Conservation (phyloP, 2,888 invertebrate genomes). For the Meghimatium bilineatum region DNA sequence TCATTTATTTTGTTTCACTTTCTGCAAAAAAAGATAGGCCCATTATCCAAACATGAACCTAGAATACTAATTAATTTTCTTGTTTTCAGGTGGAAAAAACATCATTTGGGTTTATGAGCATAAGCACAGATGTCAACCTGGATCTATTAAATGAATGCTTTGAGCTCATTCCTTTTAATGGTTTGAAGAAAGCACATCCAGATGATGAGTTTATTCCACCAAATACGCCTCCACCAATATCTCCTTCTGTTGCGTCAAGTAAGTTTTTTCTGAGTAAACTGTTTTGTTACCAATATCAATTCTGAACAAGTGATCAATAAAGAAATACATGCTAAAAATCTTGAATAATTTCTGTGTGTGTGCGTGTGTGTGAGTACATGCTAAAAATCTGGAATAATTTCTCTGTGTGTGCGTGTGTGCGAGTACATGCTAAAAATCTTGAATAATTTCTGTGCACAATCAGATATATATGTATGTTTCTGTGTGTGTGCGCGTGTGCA, state of each 20-base stretch:
- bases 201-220: constrained; percentile 66
- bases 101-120: constrained; percentile 77
- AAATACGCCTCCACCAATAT: constrained; percentile 47
- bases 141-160: constrained; percentile 76
- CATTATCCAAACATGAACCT: too few relatives aligned
- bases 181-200: constrained; percentile 72
- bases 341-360: not conserved
- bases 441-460: too few relatives aligned
- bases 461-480: too few relatives aligned
- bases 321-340: not conserved
- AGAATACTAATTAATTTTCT: too few relatives aligned
- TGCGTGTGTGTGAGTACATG: too few relatives aligned
- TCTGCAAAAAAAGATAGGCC: too few relatives aligned
- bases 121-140: constrained; percentile 74
- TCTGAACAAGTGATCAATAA: not conserved
- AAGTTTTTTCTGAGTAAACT: not conserved
- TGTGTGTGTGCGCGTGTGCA: too few relatives aligned
- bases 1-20: too few relatives aligned
- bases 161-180: constrained; percentile 76
- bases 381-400: too few relatives aligned
- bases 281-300: too few relatives aligned
- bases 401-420: too few relatives aligned
- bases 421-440: too few relatives aligned
- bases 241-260: constrained; percentile 18
- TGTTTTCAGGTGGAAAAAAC: constrained; percentile 74